Base-by-base conservation (phyloP, 2,888 invertebrate species). In the Acheta domesticus region DNA sequence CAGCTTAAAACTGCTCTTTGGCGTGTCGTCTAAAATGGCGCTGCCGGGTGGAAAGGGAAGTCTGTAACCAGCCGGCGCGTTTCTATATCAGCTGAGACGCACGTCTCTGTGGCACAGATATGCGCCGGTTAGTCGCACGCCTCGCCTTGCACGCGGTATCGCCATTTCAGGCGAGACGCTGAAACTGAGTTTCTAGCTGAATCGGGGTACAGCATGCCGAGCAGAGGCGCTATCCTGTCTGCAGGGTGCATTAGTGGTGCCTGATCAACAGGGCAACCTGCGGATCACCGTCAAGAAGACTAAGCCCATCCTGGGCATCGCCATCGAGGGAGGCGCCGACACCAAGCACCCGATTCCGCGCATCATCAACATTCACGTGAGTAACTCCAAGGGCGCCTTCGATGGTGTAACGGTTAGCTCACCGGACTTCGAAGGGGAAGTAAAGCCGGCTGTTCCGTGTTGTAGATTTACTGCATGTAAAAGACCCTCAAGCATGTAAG, bases 311-410 rank as follows among this genome's bases (percentile, higher is more conserved):
- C 91, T 98, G 84, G 98, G 98, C 83, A 96, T 98, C 85, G 98
- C 97, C 82, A 98, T 98, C 85, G 98, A 98, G 89, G 98, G 98
- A 82, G 98, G 98, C 82, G 95, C 96, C 84, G 97, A 98, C 87
- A 98, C 98, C 76, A 94, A 95, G 86, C 97, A 98, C 88, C 95
- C 96, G 80, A 90, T 97, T 85, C 98, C 98, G 79, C 91, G 97
- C 86, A 97, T 98, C 85, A 97, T 98, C 85, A 97, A 96, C 88
- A 97, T 98, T 86, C 97, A 97, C 88, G 98, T 97, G 87, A 92
- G 93, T 88, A 75, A 23, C 48, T 5, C 36, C 36, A 8, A 36
- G 11, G 1, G 12, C 8, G 36, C 2, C 2, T 23, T 23, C 23
- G 1, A 23, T 23, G 23, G 23, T 23, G 2, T n/a, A 23, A 2